These are phyloP conservation scores for Channa argus DNA, from an alignment of 2,113 vertebrate genomes.

Conservation along the genomic window DNA sequence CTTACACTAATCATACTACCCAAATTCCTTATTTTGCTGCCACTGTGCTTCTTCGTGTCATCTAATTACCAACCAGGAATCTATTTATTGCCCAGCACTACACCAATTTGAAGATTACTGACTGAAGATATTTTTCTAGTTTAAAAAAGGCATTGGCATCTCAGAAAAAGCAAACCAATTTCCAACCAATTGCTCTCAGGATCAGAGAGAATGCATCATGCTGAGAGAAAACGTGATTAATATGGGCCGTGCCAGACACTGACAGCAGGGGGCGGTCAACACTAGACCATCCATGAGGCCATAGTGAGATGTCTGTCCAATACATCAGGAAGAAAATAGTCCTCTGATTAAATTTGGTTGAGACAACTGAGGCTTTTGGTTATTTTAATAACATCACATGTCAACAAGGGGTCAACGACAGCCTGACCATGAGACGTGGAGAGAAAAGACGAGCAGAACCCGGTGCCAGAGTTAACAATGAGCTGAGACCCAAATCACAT, in stretches of 20 bases:
- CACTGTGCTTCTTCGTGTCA: neutral
- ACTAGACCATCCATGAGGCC: neutral
- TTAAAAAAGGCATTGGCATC: conserved; percentile 6
- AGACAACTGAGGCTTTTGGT: neutral
- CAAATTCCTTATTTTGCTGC: neutral
- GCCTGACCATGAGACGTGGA: neutral
- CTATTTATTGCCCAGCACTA: neutral
- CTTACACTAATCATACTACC: neutral
- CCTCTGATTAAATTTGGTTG: neutral
- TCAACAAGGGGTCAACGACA: neutral
- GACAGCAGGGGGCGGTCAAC: conserved; percentile 48
- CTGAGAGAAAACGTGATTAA: conserved; percentile 47
- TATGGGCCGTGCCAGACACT: neutral
- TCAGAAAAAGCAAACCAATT: conserved; percentile 34
- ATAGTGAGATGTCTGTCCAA: neutral
- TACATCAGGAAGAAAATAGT: neutral
- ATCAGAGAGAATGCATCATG: conserved; percentile 34
- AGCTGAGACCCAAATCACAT: conserved; percentile 8
- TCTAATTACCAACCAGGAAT: conserved; percentile 13
- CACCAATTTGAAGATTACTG: conserved; percentile 22
- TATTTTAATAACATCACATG: neutral
- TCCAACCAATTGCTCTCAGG: conserved; percentile 51
- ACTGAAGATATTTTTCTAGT: neutral
- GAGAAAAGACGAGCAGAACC: neutral
- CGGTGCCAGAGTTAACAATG: neutral